Evolutionary conservation across 2,797 vertebrate genomes (phyloP), one percentile per base, ranked within the genome.

Genomic region (Periophthalmus magnuspinnatus): DNA sequence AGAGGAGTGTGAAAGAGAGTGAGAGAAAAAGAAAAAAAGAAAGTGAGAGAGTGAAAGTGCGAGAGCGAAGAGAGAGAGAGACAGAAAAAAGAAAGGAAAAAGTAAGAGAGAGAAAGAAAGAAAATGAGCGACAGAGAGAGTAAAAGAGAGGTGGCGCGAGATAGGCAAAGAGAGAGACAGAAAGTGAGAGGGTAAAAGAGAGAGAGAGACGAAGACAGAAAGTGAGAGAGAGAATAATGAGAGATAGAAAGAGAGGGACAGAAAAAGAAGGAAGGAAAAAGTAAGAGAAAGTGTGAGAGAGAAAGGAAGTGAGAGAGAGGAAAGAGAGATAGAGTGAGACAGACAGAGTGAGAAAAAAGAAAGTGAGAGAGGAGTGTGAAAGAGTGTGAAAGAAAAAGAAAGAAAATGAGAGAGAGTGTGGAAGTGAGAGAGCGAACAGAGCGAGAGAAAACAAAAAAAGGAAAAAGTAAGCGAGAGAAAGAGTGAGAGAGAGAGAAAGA

Each of bases 281-380:
- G 57, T 72, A 41, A 71, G 64, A 78, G 70, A 75, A 67, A 70
- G 74, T 75, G 69, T 32, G 68, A 69, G 62, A 55, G 65, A 41
- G 7, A 70, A 48, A 75, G 11, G 57, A 48, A 9, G 5, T 21
- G 52, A 63, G 59, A 75, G 60, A 68, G 14, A 41, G 28, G 59
- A 45, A 11, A 69, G 62, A 55, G 65, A 41, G 7, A 70, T 48
- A 75, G 11, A 9, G 5, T 21, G 52, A 63, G 59, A 75, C 60
- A 68, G 14, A 41, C n/a, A n/a, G n/a, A n/a, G 28, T 59, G 11
- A 48, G 14, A 17, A 5, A 10, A 6, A n/a, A n/a, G n/a, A n/a
- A n/a, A 8, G n/a, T n/a, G 38, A 41, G 6, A 41, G 38, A 10
- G n/a, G 38, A 41, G 8, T n/a, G 6, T 5, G 50, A 19, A 17